A percentile compares a stretch with the other conserved stretches of the same genome.
Evolutionary conservation across 2,113 vertebrate species (phyloP).

Genomic region (Pterocles orientalis): DNA sequence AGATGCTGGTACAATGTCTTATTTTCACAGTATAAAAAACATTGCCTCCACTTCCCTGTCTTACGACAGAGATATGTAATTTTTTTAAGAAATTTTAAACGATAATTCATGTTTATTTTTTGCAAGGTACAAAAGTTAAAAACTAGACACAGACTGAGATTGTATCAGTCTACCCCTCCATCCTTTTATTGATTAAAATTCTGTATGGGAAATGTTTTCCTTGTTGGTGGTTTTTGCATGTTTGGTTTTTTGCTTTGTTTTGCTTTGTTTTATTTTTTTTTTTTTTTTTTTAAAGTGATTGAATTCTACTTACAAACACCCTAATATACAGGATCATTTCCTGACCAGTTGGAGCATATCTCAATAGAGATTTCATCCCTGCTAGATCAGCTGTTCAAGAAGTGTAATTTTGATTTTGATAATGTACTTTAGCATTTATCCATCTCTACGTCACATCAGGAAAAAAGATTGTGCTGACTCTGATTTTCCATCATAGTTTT

Average conservation of each 20-base stretch:
- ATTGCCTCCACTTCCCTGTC: background rate
- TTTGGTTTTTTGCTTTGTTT: background rate
- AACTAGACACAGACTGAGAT: background rate
- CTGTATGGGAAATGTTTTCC: background rate
- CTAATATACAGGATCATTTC: background rate
- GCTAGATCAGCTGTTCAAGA: background rate
- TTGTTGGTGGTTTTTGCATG: background rate
- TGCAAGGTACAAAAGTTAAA: background rate
- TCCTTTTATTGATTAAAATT: background rate
- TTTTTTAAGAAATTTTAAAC: background rate
- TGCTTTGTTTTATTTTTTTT: background rate
- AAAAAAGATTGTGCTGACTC: background rate
- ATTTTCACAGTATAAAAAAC: background rate
- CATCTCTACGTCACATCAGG: background rate
- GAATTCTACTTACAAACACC: background rate
- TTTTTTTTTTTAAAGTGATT: background rate
- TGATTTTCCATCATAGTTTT: background rate
- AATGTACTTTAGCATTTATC: background rate
- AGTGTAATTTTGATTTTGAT: background rate
- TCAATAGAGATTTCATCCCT: background rate
- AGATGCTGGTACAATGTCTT: background rate
- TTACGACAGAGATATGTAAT: background rate
- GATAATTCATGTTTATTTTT: background rate
- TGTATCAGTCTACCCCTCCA: background rate
- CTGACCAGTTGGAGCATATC: background rate